Evolutionary conservation across 1,140 invertebrate genomes (phyloP).

Genomic region (Dendroctonus valens): DNA sequence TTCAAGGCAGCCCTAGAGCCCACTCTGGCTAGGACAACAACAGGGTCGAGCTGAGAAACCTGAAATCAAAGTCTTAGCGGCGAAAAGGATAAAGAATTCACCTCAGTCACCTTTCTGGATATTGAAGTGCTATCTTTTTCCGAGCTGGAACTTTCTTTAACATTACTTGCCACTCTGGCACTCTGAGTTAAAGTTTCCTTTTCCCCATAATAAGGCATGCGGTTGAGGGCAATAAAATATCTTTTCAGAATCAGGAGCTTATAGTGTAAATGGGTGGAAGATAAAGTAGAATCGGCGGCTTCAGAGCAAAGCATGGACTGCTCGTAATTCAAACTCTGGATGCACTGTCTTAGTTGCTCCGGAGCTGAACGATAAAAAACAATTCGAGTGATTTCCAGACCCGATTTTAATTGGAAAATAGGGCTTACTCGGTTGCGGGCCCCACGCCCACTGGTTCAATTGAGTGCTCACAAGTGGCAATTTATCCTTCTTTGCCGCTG

Average conservation of each 20-base stretch:
- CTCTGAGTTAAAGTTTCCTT: no score
- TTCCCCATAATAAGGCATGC: constrained; percentile 38
- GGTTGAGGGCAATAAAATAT: constrained; percentile 66
- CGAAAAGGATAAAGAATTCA: neutral
- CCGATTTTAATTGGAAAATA: constrained; percentile 5
- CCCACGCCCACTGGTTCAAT: constrained; percentile 78
- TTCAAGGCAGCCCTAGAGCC: constrained; percentile 89
- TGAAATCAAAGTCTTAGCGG: neutral
- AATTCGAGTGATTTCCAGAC: neutral
- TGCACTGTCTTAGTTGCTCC: constrained; percentile 60
- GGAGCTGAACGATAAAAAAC: constrained; percentile 53
- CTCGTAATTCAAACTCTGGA: constrained; percentile 66
- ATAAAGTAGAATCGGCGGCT: constrained; percentile 68
- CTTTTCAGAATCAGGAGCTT: constrained; percentile 65
- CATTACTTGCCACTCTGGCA: no score
- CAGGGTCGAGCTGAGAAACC: constrained; percentile 38
- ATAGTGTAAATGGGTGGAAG: constrained; percentile 64
- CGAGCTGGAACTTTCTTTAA: no score
- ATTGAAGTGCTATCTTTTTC: neutral
- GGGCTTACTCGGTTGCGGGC: constrained; percentile 70
- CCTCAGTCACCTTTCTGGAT: constrained; percentile 9
- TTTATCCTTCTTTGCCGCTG: constrained; percentile 50
- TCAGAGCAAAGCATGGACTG: constrained; percentile 65
- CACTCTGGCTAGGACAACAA: constrained; percentile 73
- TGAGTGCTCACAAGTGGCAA: constrained; percentile 57